Evolutionary conservation across 2,888 invertebrate species (phyloP).

Genomic region (Heliconius erato): DNA sequence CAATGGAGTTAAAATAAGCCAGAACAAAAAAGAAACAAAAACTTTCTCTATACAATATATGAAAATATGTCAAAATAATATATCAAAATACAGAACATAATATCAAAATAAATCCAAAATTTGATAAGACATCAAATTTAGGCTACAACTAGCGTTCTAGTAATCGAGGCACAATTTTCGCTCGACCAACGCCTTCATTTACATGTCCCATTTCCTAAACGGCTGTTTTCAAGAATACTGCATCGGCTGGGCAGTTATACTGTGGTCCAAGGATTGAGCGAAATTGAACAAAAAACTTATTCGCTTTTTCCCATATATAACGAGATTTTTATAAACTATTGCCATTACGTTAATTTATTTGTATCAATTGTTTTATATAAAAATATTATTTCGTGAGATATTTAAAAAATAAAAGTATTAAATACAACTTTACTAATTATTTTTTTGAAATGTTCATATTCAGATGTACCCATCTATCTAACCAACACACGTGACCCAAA

Average conservation of each 20-base stretch:
- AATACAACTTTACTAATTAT: too few species aligned
- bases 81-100: too few species aligned
- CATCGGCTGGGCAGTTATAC: conserved; percentile 64
- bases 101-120: not conserved
- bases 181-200: conserved; percentile 67
- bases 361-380: too few species aligned
- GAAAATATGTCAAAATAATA: not conserved
- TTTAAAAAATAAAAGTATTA: too few species aligned
- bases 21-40: not conserved
- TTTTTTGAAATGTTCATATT: too few species aligned
- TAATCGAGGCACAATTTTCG: conserved; percentile 49
- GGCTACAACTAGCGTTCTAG: conserved; percentile 4
- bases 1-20: too few species aligned
- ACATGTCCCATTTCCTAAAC: conserved; percentile 80
- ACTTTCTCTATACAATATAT: not conserved
- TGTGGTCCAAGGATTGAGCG: conserved; percentile 53
- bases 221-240: conserved; percentile 74
- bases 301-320: not conserved
- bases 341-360: too few species aligned
- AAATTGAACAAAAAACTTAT: too few species aligned
- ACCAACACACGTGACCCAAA: too few species aligned
- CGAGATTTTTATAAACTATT: too few species aligned
- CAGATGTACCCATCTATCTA: too few species aligned
- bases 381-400: too few species aligned
- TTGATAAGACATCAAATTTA: conserved; percentile 25